Conservation (phyloP, 2,113 vertebrate species). For the Morphnarchus princeps region DNA sequence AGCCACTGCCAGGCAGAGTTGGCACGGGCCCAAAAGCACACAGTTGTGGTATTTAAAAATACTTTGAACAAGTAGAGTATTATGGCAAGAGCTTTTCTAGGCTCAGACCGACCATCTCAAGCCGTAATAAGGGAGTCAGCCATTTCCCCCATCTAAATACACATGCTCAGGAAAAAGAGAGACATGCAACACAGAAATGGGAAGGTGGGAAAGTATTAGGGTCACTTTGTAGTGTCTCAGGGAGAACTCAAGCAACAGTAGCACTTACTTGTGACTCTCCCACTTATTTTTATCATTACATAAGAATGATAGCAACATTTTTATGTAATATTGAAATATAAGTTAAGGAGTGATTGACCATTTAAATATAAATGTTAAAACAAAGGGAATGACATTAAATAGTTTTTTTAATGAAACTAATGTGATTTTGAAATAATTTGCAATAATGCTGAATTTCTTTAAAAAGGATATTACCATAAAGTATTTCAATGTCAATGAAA, state of each 20-base stretch:
- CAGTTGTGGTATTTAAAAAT: neutral
- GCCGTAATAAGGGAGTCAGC: neutral
- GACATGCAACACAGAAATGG: fast-evolving
- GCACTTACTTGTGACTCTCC: neutral
- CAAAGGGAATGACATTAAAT: neutral
- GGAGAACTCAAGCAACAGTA: neutral
- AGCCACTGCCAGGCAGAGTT: neutral
- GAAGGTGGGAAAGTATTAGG: neutral
- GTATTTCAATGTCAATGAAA: neutral
- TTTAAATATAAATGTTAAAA: neutral
- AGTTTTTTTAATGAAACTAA: neutral
- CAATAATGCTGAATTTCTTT: neutral
- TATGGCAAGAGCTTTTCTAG: neutral
- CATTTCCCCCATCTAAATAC: neutral
- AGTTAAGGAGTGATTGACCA: neutral
- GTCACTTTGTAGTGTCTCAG: neutral
- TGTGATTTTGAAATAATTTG: neutral
- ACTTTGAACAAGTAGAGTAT: neutral
- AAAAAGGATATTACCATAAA: neutral
- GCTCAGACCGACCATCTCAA: neutral
- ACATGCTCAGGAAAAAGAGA: neutral
- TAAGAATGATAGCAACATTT: neutral
- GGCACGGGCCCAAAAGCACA: neutral
- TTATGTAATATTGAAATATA: neutral
- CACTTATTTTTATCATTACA: neutral